Conservation (phyloP, 64 coral and sea anemone genomes). For the Trachythela sp. region DNA sequence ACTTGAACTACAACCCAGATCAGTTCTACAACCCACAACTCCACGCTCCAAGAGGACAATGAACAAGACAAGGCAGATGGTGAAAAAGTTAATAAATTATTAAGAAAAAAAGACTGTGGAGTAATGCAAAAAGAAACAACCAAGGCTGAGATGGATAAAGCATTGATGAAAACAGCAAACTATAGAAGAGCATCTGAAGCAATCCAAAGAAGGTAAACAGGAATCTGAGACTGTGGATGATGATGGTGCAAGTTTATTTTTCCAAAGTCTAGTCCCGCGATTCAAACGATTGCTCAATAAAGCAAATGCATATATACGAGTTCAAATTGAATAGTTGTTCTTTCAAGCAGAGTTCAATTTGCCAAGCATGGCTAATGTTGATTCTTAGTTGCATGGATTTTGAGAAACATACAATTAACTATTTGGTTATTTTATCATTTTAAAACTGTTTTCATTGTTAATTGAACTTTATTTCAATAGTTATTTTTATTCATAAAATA, state of each 20-base stretch:
- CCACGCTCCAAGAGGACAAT: background rate
- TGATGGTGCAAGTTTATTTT: slow-evolving; percentile 1
- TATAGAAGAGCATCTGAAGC: background rate
- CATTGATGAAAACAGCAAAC: background rate
- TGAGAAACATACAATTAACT: background rate
- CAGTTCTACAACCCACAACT: too few relatives aligned
- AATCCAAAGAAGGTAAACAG: background rate
- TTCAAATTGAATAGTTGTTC: background rate
- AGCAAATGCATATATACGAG: background rate
- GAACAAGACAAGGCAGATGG: background rate
- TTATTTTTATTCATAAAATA: too few relatives aligned
- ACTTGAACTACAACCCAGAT: too few relatives aligned
- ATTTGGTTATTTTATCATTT: background rate
- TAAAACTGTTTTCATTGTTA: background rate
- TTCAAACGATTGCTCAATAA: background rate
- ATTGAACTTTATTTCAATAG: background rate
- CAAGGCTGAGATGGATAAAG: background rate
- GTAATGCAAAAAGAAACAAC: background rate
- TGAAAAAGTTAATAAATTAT: background rate
- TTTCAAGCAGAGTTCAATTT: background rate
- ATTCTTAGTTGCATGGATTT: background rate
- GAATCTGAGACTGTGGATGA: background rate
- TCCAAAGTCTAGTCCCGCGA: background rate
- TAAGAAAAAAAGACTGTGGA: background rate
- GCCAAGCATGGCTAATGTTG: background rate